These are phyloP conservation scores for Xerus rutilus DNA, from an alignment of 2,797 vertebrate species.

Conservation along the genomic window DNA sequence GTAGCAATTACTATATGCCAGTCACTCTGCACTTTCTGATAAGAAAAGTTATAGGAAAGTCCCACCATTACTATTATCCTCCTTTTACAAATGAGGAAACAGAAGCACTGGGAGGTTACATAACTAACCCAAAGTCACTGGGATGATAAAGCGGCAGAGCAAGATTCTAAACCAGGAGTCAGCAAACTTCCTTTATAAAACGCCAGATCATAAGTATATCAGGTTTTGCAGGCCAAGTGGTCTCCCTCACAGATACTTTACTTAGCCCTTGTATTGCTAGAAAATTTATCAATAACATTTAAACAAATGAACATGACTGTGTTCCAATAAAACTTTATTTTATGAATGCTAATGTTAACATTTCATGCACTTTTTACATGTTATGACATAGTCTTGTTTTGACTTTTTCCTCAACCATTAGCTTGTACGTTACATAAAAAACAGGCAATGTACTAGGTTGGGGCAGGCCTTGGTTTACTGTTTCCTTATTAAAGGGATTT, in stretches of 20 bases:
- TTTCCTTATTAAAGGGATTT: neutral
- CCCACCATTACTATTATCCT: neutral
- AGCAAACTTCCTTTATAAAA: neutral
- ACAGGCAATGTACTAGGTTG: neutral
- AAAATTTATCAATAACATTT: neutral
- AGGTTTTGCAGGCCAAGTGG: neutral
- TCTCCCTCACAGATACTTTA: neutral
- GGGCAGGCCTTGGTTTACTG: neutral
- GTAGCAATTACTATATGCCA: neutral
- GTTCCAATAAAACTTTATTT: slow-evolving; percentile 49
- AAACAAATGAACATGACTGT: neutral
- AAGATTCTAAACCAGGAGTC: neutral
- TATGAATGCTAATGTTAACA: neutral
- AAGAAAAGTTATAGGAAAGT: neutral
- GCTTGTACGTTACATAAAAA: neutral
- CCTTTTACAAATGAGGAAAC: neutral
- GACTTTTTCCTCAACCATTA: neutral
- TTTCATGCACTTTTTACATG: slow-evolving; percentile 26
- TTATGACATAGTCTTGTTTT: neutral
- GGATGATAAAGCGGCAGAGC: neutral
- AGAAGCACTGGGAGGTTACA: neutral
- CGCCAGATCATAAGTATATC: neutral
- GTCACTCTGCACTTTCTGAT: neutral
- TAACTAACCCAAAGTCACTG: neutral
- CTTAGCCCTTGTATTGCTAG: neutral